These are phyloP conservation scores for Limnephilus lunatus DNA, from an alignment of 2,888 invertebrate species.

Conservation along the genomic window DNA sequence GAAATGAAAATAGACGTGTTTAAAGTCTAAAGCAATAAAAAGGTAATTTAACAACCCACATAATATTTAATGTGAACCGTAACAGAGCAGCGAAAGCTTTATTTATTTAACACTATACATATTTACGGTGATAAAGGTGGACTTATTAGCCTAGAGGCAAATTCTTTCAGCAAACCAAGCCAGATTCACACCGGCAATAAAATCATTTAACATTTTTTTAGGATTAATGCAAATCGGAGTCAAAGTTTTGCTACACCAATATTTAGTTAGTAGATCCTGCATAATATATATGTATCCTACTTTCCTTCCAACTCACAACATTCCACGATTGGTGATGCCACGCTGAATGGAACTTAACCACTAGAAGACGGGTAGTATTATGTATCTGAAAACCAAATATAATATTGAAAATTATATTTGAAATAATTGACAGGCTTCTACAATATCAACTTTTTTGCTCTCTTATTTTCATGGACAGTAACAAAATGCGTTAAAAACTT, in stretches of 20 bases:
- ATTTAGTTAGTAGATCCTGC: too few species aligned
- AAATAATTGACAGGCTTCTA: too few species aligned
- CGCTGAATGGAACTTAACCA: not conserved
- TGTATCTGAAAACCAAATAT: too few species aligned
- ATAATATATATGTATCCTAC: not conserved
- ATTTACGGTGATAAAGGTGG: not conserved
- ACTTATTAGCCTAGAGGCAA: not conserved
- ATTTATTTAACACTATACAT: not conserved
- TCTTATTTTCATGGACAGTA: too few species aligned
- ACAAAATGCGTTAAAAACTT: too few species aligned
- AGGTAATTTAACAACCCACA: not conserved
- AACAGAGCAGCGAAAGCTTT: not conserved
- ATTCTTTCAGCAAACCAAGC: not conserved
- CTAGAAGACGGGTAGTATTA: too few species aligned
- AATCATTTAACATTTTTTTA: not conserved
- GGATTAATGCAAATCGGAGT: not conserved
- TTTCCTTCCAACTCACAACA: not conserved
- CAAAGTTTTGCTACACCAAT: conserved; percentile 67
- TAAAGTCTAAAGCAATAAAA: not conserved
- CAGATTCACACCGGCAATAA: not conserved
- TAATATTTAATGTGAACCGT: not conserved
- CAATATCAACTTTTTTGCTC: too few species aligned
- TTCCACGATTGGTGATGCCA: not conserved
- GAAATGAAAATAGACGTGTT: not conserved
- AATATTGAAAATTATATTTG: too few species aligned